Evolutionary conservation across 2,797 vertebrate species (phyloP).

Genomic region (Picus viridis): DNA sequence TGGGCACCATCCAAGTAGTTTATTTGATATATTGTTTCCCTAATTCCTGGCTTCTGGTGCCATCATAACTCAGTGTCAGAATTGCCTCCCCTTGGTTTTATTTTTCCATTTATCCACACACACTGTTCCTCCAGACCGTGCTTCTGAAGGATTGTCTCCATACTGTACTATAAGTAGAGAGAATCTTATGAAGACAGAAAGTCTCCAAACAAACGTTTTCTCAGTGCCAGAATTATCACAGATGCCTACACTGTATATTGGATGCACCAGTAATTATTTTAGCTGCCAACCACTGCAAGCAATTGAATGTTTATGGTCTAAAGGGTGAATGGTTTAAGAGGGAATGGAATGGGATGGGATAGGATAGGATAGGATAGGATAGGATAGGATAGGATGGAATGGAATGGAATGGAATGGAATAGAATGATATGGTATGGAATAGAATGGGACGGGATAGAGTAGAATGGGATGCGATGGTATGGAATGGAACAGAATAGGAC

Average conservation of each 20-base stretch:
- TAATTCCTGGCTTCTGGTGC: constrained; percentile 26
- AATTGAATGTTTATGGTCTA: not conserved
- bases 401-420: too few relatives aligned
- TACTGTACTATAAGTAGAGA: not conserved
- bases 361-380: too few relatives aligned
- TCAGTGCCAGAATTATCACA: not conserved
- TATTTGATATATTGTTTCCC: constrained; percentile 60
- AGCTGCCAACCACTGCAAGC: not conserved
- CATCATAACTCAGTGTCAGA: constrained; percentile 10
- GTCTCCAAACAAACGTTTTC: not conserved
- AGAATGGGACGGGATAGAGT: too few relatives aligned
- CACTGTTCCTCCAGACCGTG: not conserved
- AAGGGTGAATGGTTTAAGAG: not conserved
- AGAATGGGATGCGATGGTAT: too few relatives aligned
- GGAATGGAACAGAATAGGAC: too few relatives aligned
- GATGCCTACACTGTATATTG: not conserved
- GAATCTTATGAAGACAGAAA: not conserved
- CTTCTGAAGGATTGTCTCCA: not conserved
- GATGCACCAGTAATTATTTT: not conserved
- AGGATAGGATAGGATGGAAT: too few relatives aligned
- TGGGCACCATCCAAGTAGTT: constrained; percentile 51
- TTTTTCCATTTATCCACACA: not conserved
- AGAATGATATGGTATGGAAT: too few relatives aligned
- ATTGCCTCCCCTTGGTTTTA: not conserved
- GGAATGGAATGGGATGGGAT: too few relatives aligned